Evolutionary conservation across 92 coral and sea anemone genomes (phyloP), one percentile per base, ranked within the genome.

Genomic region (Siderastrea siderea): DNA sequence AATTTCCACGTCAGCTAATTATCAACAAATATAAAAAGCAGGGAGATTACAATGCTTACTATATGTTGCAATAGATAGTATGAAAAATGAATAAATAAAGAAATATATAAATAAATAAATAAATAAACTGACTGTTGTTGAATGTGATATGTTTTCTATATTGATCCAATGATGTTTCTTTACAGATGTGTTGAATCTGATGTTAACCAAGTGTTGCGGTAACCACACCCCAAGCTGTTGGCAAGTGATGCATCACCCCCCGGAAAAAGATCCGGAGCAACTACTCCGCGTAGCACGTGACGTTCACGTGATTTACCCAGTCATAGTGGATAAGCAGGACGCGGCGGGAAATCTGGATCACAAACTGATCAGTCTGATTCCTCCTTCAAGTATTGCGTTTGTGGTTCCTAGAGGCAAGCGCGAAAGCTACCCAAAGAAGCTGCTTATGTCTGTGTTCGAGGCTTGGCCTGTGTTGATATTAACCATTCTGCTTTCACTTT

Each of bases 391-490:
- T 46, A 87, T 92, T 38, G 95, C 95, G 12, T 92, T 94, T 59
- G 92, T 94, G 5, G 95, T 93, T 48, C 90, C 88, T 6, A 89
- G 82, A 89, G 92, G 87, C 58, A 68, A 92, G 82, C 81, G 78
- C 53, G 95, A 88, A 45, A 77, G 93, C 76, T 89, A 85, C 12
- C 99, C 99, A 14, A 89, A 73, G 91, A 96, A 93, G 62, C 89
- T 96, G 8, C 59, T 96, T 46, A 77, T 65, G 71, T 87, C 97
- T 3, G 95, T 96, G 52, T 94, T 94, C 61, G 95, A 96, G 13
- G 96, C 99, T 26, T 96, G 99, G 99, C 99, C 99, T 3, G 99
- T 94, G 65, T 80, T 96, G n/a, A 91, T 96, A 47, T 71, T 96
- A 6, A 93, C 96, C 38, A 63, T 96, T 79, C 85, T 96, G n/a